Base-by-base conservation (phyloP, 2,888 invertebrate species). In the Dendrolimus houi region DNA sequence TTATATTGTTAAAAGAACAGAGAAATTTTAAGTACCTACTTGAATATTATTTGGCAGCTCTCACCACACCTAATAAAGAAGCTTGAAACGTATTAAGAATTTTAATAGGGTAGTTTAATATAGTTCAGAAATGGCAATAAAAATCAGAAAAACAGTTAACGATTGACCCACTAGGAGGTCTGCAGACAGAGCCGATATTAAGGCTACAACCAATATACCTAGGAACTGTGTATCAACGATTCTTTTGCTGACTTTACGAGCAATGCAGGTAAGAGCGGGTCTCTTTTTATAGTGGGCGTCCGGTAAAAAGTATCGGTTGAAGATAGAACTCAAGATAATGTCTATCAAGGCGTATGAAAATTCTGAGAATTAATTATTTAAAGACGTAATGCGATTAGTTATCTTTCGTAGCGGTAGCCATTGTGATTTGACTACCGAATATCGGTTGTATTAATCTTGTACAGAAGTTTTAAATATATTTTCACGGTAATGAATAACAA, bases 321-420 rank as follows among this genome's bases (percentile, higher is more conserved):
- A 80, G 84, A 85, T 80, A 72, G 71, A 72, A 67, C 65, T 64
- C 62, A 56, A 75, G 85, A 86, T 85, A 84, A 79, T 72, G 83
- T 84, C 85, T 72, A 81, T 84, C 83, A 81, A 65, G 67, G 68
- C 68, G 72, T 77, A 82, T 82, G 79, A 82, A 83, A 84, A 82
- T 81, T 84, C 79, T 71, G 77, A 74, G 80, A 83, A 83, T 83
- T 84, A 85, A 84, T 85, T 85, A 85, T 79, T 78, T 76, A 78
- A 73, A 80, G 75, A 77, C 75, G 74, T 84, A 83, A 84, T 84
- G 75, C 80, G 84, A 83, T 83, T 83, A 85, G 78, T 76, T 81
- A 83, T 82, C 82, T 70, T 67, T 75, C 74, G 79, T 72, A 64
- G 73, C 77, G 69, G 82, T 80, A 81, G 76, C 76, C 71, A 77